Evolutionary conservation across 2,797 vertebrate genomes (phyloP).

Genomic region (Hippopotamyrus pictus): DNA sequence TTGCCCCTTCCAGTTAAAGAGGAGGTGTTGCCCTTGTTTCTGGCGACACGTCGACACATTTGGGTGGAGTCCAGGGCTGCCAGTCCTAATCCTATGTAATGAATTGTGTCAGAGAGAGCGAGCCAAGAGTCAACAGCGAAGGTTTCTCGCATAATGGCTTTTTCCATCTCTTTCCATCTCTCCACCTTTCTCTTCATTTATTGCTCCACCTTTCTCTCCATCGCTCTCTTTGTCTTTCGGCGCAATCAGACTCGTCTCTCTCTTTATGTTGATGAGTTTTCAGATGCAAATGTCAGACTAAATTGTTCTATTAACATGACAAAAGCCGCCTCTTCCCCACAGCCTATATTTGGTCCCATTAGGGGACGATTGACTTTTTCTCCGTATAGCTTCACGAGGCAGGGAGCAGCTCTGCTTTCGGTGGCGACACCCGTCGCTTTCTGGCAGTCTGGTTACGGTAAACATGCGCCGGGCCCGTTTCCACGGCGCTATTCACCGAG

Average conservation of each 20-base stretch:
- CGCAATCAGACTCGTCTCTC: conserved; percentile 9
- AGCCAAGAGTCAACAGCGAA: neutral
- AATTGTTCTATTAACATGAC: conserved; percentile 40
- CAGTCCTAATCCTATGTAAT: neutral
- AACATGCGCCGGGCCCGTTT: neutral
- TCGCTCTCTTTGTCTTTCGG: conserved; percentile 19
- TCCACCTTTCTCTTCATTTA: conserved; percentile 11
- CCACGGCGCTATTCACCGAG: neutral
- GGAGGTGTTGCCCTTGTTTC: neutral
- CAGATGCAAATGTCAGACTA: conserved; percentile 25
- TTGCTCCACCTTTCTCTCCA: conserved; percentile 37
- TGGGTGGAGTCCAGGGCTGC: neutral
- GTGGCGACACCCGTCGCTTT: neutral
- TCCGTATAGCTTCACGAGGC: neutral
- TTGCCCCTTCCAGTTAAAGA: neutral
- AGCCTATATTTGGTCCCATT: conserved; percentile 23
- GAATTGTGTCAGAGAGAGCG: neutral
- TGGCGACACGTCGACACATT: neutral
- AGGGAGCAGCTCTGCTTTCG: neutral
- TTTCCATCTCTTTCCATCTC: conserved; percentile 21
- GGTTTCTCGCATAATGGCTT: neutral
- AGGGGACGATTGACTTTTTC: neutral
- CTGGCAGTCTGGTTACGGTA: neutral
- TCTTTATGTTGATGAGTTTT: conserved; percentile 7
- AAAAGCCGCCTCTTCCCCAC: conserved; percentile 29